Evolutionary conservation across 2,113 vertebrate species (phyloP).

Genomic region (Calidris pugnax): DNA sequence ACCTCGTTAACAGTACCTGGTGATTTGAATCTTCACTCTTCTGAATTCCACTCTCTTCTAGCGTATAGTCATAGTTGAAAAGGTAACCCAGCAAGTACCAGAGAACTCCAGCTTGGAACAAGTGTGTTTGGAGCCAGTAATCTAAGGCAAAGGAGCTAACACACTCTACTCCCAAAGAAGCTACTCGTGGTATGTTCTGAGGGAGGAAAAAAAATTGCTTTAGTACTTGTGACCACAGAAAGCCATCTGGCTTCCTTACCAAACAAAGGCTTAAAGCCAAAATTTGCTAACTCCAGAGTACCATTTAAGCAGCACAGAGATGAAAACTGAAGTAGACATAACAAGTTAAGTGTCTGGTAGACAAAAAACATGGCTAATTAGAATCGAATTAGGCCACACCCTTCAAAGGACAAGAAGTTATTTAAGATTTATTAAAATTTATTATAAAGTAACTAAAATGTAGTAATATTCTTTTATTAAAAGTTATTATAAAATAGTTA

Average conservation of each 20-base stretch:
- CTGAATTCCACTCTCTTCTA: constrained; percentile 97
- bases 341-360: not conserved
- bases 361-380: not conserved
- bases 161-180: constrained; percentile 89
- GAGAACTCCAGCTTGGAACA: constrained; percentile 93
- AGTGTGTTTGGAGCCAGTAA: constrained; percentile 94
- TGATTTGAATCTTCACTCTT: constrained; percentile 95
- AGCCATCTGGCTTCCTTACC: not conserved
- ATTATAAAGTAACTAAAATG: too few species aligned
- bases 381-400: not conserved
- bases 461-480: too few species aligned
- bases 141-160: constrained; percentile 95
- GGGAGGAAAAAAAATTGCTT: not conserved
- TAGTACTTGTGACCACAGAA: not conserved
- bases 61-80: constrained; percentile 96
- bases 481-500: not conserved
- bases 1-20: constrained; percentile 76
- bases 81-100: constrained; percentile 94
- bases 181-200: constrained; percentile 88
- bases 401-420: not conserved
- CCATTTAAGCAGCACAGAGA: not conserved
- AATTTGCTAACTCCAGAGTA: not conserved
- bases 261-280: not conserved
- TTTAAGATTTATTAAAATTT: too few species aligned
- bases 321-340: not conserved